Percentiles rank a stretch among this genome's conserved stretches.
These are phyloP conservation scores for Drosophila mercatorum DNA, from an alignment of 2,888 invertebrate species.

Conservation along the genomic window DNA sequence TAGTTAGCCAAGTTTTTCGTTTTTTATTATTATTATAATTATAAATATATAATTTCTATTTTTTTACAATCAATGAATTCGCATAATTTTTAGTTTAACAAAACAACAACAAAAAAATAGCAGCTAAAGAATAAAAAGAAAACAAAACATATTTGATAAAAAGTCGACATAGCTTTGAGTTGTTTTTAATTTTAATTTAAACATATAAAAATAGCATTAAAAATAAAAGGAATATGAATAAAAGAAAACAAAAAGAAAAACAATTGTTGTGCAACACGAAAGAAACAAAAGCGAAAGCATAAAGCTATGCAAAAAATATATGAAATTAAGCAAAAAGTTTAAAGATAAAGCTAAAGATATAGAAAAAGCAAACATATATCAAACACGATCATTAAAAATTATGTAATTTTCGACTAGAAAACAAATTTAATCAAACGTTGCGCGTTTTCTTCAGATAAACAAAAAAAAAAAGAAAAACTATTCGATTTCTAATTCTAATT, in stretches of 20 bases:
- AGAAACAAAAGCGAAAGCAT: slow-evolving; percentile 40
- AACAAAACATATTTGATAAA: slow-evolving; percentile 8
- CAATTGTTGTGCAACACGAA: slow-evolving; percentile 63
- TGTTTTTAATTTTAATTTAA: slow-evolving; percentile 55
- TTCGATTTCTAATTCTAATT: slow-evolving; percentile 73
- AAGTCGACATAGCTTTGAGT: slow-evolving; percentile 61
- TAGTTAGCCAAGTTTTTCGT: slow-evolving; percentile 71
- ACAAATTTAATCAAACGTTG: slow-evolving; percentile 71
- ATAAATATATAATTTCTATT: not conserved
- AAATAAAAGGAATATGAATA: slow-evolving; percentile 39
- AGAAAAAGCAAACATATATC: slow-evolving; percentile 35
- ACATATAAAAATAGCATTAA: slow-evolving; percentile 50
- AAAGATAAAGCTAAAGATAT: slow-evolving; percentile 2
- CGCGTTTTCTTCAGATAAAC: slow-evolving; percentile 58
- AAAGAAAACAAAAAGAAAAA: slow-evolving; percentile 4
- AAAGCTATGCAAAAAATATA: slow-evolving; percentile 46
- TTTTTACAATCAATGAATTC: slow-evolving; percentile 31
- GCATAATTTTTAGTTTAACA: slow-evolving; percentile 23
- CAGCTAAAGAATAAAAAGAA: slow-evolving; percentile 22
- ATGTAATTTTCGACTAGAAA: slow-evolving; percentile 75
- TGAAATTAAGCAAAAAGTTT: slow-evolving; percentile 50
- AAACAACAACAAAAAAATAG: slow-evolving; percentile 26
- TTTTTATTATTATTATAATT: slow-evolving; percentile 25
- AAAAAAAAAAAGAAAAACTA: slow-evolving; percentile 27
- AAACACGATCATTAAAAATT: slow-evolving; percentile 50